Evolutionary conservation across 2,797 vertebrate species (phyloP), one percentile per base, ranked within the genome.

Genomic region (Danio albolineatus): DNA sequence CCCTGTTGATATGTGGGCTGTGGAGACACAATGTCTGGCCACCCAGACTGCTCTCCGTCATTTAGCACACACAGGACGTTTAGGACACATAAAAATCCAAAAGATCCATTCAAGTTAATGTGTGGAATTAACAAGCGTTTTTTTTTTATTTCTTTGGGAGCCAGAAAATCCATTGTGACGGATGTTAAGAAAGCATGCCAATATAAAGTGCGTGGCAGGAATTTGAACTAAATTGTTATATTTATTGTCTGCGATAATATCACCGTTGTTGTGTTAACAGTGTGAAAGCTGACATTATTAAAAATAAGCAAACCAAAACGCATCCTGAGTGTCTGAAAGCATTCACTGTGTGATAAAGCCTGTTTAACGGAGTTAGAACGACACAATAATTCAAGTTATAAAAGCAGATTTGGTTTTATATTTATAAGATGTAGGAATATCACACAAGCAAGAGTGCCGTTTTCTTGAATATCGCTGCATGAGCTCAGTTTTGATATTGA

Each of bases 1-100:
- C 82, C 87, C 87, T 91, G 86, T 90, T 87, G 89, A 49, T 84
- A 83, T 87, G 81, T 82, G 57, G 78, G 78, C 81, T 90, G 88
- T 85, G 89, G 89, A 83, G 85, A 86, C 85, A 83, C 86, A 62
- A 65, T 79, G 86, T 90, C 86, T 90, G 83, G 80, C 90, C 76
- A 85, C 87, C 90, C 88, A 92, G 90, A 90, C 85, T 9, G 87
- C 92, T 87, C 66, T 56, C 36, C 44, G n/a, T 73, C 67, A 62
- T 65, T n/a, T 86, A 86, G 87, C 86, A 82, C 85, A 28, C 28
- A 83, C 74, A 39, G 39, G 82, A 84, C 39, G 21, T 85, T 80
- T 78, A 69, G 19, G 43, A 73, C 59, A 12, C 44, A 67, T 17
- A 12, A 38, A 41, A 51, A 66, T 69, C 9, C 74, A 36, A 62